Base-by-base conservation (phyloP, 2,888 invertebrate genomes). In the Zygogramma bicolorata region DNA sequence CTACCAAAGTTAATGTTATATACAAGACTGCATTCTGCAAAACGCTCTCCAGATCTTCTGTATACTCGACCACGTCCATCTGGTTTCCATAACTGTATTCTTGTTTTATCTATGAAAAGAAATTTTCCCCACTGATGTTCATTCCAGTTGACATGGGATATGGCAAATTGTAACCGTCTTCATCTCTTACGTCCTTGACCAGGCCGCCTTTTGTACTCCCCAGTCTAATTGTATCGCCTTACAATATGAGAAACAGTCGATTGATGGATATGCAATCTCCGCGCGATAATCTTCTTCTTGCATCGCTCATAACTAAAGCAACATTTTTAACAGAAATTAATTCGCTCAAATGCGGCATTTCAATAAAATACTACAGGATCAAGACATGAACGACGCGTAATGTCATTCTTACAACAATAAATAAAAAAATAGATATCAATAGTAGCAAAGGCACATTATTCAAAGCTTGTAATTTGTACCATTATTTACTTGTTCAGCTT, bases 201-300 rank as follows among this genome's bases (percentile, higher is more conserved):
- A 18, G 25, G 58, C 27, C 58, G 25, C 58, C 58, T 20, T 18
- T 58, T 58, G 58, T 57, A 57, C 27, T 57, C 18, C 27, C 58
- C 25, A 58, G 58, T 25, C 58, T 58, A 20, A 42, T 42, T 42
- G 15, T 42, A 1, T 42, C 42, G 27, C 58, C 13, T 22, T 20
- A 18, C 0, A 25, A 58, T 25, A 58, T 18, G 15, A 57, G 57
- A 57, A 57, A 57, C 58, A 58, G 58, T 58, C 13, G 8, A 58
- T 58, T 58, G 13, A 27, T 58, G 25, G 29, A 58, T 27, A 58
- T 58, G 10, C 58, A 58, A 25, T 58, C 58, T 58, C 29, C 27
- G 58, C 3, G 58, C 27, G n/a, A 38, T 38, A 38, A 3, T n/a
- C n/a, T 38, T n/a, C n/a, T 0, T 10, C n/a, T 4, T 38, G 13